phyloP scores from a whole-genome alignment of 23 tunicate species.

The Trididemnum miniatum region DNA sequence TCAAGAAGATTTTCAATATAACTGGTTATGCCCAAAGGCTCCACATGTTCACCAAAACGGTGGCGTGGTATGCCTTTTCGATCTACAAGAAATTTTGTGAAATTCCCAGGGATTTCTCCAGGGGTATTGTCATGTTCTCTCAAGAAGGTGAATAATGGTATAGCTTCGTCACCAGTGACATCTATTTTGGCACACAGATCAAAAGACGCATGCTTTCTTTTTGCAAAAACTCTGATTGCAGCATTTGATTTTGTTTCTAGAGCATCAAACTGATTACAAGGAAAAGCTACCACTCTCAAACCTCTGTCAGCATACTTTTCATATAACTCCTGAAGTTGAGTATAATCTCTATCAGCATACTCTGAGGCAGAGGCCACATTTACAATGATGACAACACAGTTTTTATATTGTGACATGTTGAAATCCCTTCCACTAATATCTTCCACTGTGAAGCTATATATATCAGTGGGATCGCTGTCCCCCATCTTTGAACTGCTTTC shows the following conservation, averaged over 20 bases:
- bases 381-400: constrained; percentile 64
- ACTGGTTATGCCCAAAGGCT: constrained; percentile 42
- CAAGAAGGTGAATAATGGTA: constrained; percentile 59
- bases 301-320: constrained; percentile 76
- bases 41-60: constrained; percentile 53
- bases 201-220: constrained; percentile 42
- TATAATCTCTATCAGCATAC: constrained; percentile 59
- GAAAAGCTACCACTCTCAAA: constrained; percentile 78
- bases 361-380: constrained; percentile 92
- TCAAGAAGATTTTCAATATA: constrained; percentile 42
- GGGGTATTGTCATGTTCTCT: constrained; percentile 50
- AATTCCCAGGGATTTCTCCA: constrained; percentile 90
- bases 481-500: too few relatives aligned
- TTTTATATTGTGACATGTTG: constrained; percentile 51
- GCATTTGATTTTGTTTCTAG: constrained; percentile 78
- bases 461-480: constrained; percentile 2
- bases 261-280: constrained; percentile 81
- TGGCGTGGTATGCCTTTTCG: constrained; percentile 58
- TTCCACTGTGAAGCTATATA: constrained; percentile 63
- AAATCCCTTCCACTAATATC: constrained; percentile 85
- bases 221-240: constrained; percentile 69
- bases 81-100: constrained; percentile 75
- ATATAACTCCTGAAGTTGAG: constrained; percentile 59
- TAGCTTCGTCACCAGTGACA: constrained; percentile 80
- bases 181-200: constrained; percentile 80